Base-by-base conservation (phyloP, 2,113 vertebrate genomes). In the Nematolebias whitei region DNA sequence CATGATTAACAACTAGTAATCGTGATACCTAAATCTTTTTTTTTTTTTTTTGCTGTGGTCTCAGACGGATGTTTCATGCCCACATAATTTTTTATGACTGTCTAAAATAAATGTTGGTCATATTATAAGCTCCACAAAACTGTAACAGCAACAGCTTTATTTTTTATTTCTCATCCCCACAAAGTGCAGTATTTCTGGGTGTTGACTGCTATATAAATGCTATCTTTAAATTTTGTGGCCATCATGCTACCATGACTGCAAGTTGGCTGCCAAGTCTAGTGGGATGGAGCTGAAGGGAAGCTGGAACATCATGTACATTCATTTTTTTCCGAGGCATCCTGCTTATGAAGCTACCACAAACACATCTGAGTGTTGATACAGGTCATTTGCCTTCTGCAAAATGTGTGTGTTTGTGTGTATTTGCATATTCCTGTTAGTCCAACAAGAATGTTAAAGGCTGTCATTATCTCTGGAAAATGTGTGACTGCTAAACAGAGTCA, bases 361-460 rank as follows among this genome's bases (percentile, higher is more conserved):
- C 62, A 68, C 73, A 67, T 79, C 69, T 64, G 47, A 68, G 51
- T 11, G 57, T 65, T 38, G 62, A 72, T 57, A 32, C 82, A 59
- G 85, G 84, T 87, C 88, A 85, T 61, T 38, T 73, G 73, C 70
- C 84, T 80, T 71, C 63, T 71, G 62, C 48, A 57, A 47, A 47
- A 56, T 61, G 58, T 73, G 51, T 58, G 66, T 65, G 63, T 22
- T 12, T 48, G 56, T 2, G 35, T 59, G 63, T 66, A 47, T 77
- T 78, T 76, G 11, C 60, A 48, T 68, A 79, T 41, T 76, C 61
- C 74, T 83, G 83, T 74, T 81, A 71, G 78, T 76, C 70, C 78
- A 76, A 73, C 76, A 73, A 82, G 82, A 86, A 86, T 85, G 80
- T 83, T 86, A 83, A 91, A 88, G 88, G 85, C 82, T 71, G 52